These are phyloP conservation scores for Plotosus lineatus DNA, from an alignment of 2,113 vertebrate genomes.

Conservation along the genomic window DNA sequence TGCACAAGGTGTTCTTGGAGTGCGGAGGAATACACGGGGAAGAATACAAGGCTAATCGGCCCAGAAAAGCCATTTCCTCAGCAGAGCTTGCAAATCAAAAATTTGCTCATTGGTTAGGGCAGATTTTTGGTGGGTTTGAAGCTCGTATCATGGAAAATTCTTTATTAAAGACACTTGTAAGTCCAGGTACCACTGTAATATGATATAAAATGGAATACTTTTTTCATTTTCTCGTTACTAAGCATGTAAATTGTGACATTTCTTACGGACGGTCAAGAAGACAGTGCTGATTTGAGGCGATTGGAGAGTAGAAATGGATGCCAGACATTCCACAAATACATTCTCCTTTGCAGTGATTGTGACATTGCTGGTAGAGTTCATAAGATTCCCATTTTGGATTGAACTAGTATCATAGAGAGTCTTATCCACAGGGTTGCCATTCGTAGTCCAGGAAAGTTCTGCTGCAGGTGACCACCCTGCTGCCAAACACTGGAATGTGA, in stretches of 20 bases:
- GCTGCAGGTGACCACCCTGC: slow-evolving; percentile 78
- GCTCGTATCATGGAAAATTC: no score
- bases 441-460: slow-evolving; percentile 74
- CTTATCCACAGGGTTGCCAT: slow-evolving; percentile 58
- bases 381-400: slow-evolving; percentile 46
- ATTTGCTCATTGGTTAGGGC: no score
- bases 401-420: slow-evolving; percentile 63
- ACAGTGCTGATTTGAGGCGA: slow-evolving; percentile 64
- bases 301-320: slow-evolving; percentile 63
- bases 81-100: no score
- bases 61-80: no score
- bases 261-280: slow-evolving; percentile 72
- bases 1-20: no score
- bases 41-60: no score
- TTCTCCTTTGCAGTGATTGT: slow-evolving; percentile 64
- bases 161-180: no score
- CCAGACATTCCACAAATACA: slow-evolving; percentile 76
- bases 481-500: slow-evolving; percentile 75
- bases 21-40: no score
- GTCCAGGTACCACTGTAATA: no score
- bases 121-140: no score
- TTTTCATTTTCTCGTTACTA: neutral
- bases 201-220: no score
- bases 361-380: slow-evolving; percentile 74
- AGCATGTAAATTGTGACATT: neutral